These are phyloP conservation scores for Patella ulyssiponensis DNA, from an alignment of 2,888 invertebrate genomes.

Conservation along the genomic window DNA sequence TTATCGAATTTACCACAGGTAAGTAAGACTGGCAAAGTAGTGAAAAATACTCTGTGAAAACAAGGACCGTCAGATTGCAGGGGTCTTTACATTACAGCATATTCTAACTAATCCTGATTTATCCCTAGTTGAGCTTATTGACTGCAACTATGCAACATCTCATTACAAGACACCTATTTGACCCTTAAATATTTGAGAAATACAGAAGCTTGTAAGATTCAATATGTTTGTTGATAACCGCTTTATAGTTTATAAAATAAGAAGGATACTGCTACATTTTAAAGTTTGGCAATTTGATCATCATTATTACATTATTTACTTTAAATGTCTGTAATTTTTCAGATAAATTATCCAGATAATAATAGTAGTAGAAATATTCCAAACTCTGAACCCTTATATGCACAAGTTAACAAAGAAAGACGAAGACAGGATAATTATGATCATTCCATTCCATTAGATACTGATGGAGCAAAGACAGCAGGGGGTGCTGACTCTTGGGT, in stretches of 20 bases:
- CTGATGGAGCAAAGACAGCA: slow-evolving; percentile 40
- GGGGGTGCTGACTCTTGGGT: slow-evolving; percentile 69
- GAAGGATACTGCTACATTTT: no score
- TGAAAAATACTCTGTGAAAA: not conserved
- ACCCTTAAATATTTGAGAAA: no score
- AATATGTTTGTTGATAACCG: no score
- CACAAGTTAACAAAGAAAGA: slow-evolving; percentile 63
- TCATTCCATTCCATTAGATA: slow-evolving; percentile 40
- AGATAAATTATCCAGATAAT: not conserved
- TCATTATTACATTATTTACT: not conserved
- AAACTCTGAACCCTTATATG: slow-evolving; percentile 63
- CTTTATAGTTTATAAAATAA: no score
- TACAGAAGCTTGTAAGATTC: no score
- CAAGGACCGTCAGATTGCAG: not conserved
- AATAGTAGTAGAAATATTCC: not conserved
- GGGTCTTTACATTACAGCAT: not conserved
- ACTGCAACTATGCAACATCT: no score
- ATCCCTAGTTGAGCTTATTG: no score
- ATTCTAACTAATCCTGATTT: no score
- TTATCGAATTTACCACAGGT: slow-evolving; percentile 61
- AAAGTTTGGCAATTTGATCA: no score
- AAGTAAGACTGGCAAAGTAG: slow-evolving; percentile 27
- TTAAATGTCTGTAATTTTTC: not conserved
- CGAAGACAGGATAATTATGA: slow-evolving; percentile 44
- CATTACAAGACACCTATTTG: no score